Evolutionary conservation across 2,113 vertebrate genomes (phyloP).

Genomic region (Tyto alba): DNA sequence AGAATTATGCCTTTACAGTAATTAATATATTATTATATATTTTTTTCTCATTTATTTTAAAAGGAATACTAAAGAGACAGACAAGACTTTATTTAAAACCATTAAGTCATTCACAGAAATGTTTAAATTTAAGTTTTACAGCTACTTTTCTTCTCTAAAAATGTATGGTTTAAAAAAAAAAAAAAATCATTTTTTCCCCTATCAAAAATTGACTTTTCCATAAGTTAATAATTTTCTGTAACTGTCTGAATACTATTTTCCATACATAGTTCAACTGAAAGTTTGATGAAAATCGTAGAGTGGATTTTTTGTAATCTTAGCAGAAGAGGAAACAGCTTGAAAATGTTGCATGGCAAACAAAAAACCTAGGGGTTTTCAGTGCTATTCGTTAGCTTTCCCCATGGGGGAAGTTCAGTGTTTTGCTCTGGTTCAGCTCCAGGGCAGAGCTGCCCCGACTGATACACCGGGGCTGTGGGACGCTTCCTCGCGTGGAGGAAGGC

Average conservation of each 20-base stretch:
- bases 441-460: rapidly evolving
- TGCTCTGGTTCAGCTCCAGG: background rate
- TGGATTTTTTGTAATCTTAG: background rate
- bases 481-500: background rate
- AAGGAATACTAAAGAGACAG: background rate
- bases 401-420: background rate
- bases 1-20: background rate
- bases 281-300: background rate
- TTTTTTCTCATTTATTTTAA: background rate
- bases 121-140: background rate
- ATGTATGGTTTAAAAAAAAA: background rate
- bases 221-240: background rate
- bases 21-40: background rate
- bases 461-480: background rate
- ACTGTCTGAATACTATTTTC: background rate
- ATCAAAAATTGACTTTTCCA: background rate
- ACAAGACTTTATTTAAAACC: too few species aligned
- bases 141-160: background rate
- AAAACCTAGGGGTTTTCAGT: background rate
- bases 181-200: background rate
- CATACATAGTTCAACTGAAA: background rate
- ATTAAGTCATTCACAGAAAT: background rate
- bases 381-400: background rate
- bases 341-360: background rate
- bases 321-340: background rate